Conservation (phyloP, 92 coral and sea anemone genomes). For the Paragorgia papillata region DNA sequence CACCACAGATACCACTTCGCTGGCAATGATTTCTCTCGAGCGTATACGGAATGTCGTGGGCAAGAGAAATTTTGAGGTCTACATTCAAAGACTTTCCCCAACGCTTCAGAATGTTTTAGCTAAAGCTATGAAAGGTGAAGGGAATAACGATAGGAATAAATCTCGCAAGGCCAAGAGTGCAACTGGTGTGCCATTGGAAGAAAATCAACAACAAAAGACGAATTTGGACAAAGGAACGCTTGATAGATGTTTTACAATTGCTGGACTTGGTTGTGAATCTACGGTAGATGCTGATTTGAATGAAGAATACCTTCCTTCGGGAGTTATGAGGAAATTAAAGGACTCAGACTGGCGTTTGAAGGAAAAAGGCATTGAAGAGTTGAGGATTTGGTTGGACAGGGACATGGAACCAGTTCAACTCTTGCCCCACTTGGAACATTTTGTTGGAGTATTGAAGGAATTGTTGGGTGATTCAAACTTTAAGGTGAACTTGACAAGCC, state of each 20-base stretch:
- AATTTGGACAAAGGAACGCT: constrained; percentile 62
- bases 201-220: constrained; percentile 43
- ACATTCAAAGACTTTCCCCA: constrained; percentile 75
- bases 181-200: constrained; percentile 78
- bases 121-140: constrained; percentile 67
- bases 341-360: constrained; percentile 93
- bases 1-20: constrained; percentile 54
- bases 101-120: constrained; percentile 69
- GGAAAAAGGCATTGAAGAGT: constrained; percentile 93
- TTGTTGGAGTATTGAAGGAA: constrained; percentile 77
- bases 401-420: constrained; percentile 67
- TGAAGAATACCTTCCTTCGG: constrained; percentile 62
- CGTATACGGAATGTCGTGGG: constrained; percentile 93
- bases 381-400: constrained; percentile 78
- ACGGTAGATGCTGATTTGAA: constrained; percentile 45
- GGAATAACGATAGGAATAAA: constrained; percentile 64
- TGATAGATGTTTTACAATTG: constrained; percentile 89
- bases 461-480: constrained; percentile 89
- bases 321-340: constrained; percentile 73
- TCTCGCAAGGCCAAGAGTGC: constrained; percentile 91
- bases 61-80: constrained; percentile 72
- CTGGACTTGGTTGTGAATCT: constrained; percentile 57
- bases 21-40: constrained; percentile 92
- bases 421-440: constrained; percentile 77
- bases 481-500: constrained; percentile 90